These are phyloP conservation scores for Callorhinus ursinus DNA, from an alignment of 2,113 vertebrate species.

Conservation along the genomic window DNA sequence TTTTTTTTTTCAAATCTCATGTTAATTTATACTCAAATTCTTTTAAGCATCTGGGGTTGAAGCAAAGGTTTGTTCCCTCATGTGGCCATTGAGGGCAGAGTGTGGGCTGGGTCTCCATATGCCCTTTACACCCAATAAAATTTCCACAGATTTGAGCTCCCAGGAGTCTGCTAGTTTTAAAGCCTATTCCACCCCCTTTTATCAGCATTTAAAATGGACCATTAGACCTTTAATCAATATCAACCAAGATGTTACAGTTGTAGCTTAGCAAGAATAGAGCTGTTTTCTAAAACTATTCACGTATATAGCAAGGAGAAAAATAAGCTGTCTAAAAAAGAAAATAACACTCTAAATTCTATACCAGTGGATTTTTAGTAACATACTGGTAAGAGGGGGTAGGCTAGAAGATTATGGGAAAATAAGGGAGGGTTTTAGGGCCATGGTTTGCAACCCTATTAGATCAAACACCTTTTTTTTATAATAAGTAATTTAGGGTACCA, in stretches of 20 bases:
- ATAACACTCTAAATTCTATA: slow-evolving; percentile 31
- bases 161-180: not conserved
- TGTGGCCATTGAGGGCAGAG: not conserved
- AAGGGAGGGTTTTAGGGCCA: not conserved
- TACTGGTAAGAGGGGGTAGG: not conserved
- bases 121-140: not conserved
- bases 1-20: not conserved
- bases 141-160: not conserved
- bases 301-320: not conserved
- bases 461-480: not conserved
- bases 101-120: not conserved
- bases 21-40: not conserved
- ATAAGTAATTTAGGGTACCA: not conserved
- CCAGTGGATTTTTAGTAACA: not conserved
- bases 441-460: not conserved
- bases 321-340: not conserved
- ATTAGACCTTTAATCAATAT: not conserved
- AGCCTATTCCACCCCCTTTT: not conserved
- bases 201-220: slow-evolving; percentile 10
- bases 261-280: slow-evolving; percentile 20
- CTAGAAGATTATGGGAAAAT: not conserved
- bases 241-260: not conserved
- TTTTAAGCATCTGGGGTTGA: not conserved
- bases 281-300: slow-evolving; percentile 8
- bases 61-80: not conserved